Evolutionary conservation across 2,888 invertebrate species (phyloP).

Genomic region (Argyra leucocephala): DNA sequence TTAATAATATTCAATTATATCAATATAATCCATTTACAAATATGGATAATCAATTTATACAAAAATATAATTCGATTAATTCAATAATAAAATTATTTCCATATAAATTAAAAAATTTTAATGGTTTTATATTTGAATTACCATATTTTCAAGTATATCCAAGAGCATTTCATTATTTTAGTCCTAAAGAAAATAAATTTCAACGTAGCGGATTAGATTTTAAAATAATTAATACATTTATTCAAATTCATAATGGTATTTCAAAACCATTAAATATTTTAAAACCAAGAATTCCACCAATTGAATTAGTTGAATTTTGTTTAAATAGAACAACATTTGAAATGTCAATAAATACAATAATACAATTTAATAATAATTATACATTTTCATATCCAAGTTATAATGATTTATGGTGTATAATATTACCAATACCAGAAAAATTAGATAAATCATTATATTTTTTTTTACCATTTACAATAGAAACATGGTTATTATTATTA

Average conservation of each 20-base stretch:
- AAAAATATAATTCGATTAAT: not conserved
- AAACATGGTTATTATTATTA: not conserved
- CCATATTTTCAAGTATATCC: not conserved
- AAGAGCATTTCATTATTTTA: not conserved
- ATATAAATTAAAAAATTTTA: conserved; percentile 3
- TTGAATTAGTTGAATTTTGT: not conserved
- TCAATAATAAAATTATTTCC: not conserved
- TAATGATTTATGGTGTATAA: not conserved
- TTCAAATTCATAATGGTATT: not conserved
- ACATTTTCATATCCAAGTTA: not conserved
- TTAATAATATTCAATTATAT: not conserved
- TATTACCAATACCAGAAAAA: not conserved
- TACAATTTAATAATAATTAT: conserved; percentile 1
- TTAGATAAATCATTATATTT: conserved; percentile 6
- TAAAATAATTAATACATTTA: not conserved
- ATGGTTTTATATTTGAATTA: not conserved
- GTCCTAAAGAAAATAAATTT: not conserved
- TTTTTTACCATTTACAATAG: not conserved
- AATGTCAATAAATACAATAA: not conserved
- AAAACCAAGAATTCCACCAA: not conserved
- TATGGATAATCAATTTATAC: not conserved
- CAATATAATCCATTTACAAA: not conserved
- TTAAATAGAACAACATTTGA: not conserved
- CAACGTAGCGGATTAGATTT: not conserved
- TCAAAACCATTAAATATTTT: not conserved